These are phyloP conservation scores for Tetraodon nigroviridis DNA, from an alignment of 2,113 vertebrate species.

Conservation along the genomic window DNA sequence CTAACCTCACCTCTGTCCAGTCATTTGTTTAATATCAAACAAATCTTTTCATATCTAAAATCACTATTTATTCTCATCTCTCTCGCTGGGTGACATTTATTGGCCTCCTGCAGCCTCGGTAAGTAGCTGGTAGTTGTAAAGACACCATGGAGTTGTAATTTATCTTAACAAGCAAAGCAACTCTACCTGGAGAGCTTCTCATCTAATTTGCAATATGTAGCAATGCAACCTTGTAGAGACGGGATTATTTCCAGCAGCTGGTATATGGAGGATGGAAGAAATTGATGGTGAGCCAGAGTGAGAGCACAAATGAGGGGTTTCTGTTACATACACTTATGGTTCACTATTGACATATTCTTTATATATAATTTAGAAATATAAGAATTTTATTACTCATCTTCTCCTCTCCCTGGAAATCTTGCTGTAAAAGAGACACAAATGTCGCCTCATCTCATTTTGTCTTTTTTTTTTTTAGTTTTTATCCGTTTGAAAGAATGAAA, in stretches of 20 bases:
- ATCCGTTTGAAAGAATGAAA: no score
- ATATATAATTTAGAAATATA: no score
- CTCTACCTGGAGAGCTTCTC: conserved; percentile 45
- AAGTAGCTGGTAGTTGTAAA: conserved; percentile 30
- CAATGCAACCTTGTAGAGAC: conserved; percentile 17
- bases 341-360: no score
- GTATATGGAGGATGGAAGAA: conserved; percentile 23
- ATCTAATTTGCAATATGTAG: conserved; percentile 32
- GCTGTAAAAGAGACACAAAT: no score
- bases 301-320: no score
- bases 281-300: no score
- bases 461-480: no score
- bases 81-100: conserved; percentile 2
- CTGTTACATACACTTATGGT: no score
- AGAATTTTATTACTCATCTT: no score
- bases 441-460: no score
- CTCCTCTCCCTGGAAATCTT: no score
- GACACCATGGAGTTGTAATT: conserved; percentile 40
- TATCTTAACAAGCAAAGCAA: conserved; percentile 53
- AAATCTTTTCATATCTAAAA: conserved; percentile 19
- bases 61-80: conserved; percentile 8
- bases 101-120: conserved; percentile 20
- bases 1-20: conserved; percentile 22
- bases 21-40: conserved; percentile 23
- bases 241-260: conserved; percentile 38